Evolutionary conservation across 1,140 invertebrate species (phyloP), one percentile per base, ranked within the genome.

Genomic region (Nephila pilipes): DNA sequence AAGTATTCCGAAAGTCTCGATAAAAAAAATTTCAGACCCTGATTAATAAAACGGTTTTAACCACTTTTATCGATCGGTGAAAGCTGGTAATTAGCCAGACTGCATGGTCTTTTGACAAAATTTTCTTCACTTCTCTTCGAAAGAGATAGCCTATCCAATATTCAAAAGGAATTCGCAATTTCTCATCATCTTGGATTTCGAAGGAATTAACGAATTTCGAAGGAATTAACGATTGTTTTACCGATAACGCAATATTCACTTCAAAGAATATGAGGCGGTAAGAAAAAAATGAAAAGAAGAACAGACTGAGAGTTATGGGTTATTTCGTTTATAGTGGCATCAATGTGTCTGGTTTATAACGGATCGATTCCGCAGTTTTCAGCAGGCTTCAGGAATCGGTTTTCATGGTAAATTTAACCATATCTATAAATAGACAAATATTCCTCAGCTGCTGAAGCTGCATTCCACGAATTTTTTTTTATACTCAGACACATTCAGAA

Each of bases 181-280:
- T 75, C 69, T n/a, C 20, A n/a, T n/a, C 32, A 75, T 29, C 6
- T 25, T 36, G 69, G 25, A 75, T 75, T 75, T n/a, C 32, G 4
- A 18, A 25, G 69, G 69, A 75, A 75, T 75, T 75, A 75, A 75
- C n/a, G 32, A 36, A n/a, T n/a, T n/a, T n/a, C n/a, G n/a, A n/a
- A n/a, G n/a, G 69, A 75, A 29, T 29, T 75, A 3, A 16, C n/a
- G 2, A 25, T 75, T n/a, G n/a, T 75, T 75, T 29, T 75, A 36
- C 25, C 32, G n/a, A 8, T 75, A 36, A 60, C 22, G 58, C 16
- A 60, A 60, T 60, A 60, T 60, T 22, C 18, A 60, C 16, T 60
- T 60, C 18, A 4, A 5, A 6, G 22, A 18, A 60, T 60, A 5
- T 60, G 58, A 18, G 18, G 58, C 0, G 1, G 1, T 16, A 1